Base-by-base conservation (phyloP, 2,797 vertebrate genomes). In the Hippopotamyrus pictus region DNA sequence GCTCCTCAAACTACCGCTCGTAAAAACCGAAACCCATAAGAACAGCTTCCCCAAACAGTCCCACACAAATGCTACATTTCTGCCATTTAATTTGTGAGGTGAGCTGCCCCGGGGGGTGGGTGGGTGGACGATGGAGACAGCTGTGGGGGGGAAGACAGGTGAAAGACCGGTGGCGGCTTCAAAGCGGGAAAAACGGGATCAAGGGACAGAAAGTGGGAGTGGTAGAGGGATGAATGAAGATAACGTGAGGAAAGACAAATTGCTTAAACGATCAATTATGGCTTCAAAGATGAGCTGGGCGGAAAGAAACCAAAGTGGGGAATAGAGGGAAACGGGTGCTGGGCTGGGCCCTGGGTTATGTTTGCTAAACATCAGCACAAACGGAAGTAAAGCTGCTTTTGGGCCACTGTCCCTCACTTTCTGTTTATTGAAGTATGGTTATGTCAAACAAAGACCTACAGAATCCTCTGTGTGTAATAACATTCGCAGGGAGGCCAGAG, bases 261-360 rank as follows among this genome's bases (percentile, higher is more conserved):
- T 90, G 91, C 51, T 85, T 89, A 91, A 92, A 92, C 91, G 91
- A 93, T 92, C 92, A 90, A 91, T 93, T 92, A 92, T 29, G 69
- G 90, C 91, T 92, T 94, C 90, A 93, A 37, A 92, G 89, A 57
- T 91, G 25, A 37, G n/a, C 41, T 22, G 91, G 82, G 89, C 7
- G 46, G 76, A 41, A 46, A 22, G 33, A 33, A 62, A 11, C 19
- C 8, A 41, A 62, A 37, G 25, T n/a, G 54, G 2, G 57, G n/a
- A 25, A 62, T 3, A 25, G 19, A 88, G n/a, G 46, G 90, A 48
- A 76, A 83, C n/a, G 19, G 59, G 44, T 12, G 25, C 25, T 29
- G 7, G 44, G 6, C 17, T n/a, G 19, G 44, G 37, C 7, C 1
- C 79, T n/a, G 69, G 33, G 25, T 17, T 17, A 41, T 6, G 69